phyloP scores from a whole-genome alignment of 92 coral and sea anemone genomes.

The Muricea muricata region DNA sequence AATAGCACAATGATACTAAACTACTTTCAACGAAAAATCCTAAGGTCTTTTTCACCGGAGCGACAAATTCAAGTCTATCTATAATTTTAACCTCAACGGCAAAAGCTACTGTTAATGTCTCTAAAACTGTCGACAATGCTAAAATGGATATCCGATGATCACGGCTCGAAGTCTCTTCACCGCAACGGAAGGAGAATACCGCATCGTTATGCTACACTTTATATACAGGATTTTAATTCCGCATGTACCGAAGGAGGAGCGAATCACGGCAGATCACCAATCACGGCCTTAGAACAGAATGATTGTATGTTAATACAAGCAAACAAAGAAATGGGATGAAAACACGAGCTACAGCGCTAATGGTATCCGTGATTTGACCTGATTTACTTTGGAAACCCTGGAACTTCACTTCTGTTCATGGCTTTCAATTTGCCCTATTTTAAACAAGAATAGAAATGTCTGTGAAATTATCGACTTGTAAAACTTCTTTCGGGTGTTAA shows the following conservation, averaged over 20 bases:
- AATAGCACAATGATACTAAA: not conserved
- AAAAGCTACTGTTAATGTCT: not conserved
- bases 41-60: no score
- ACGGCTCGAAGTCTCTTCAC: constrained; percentile 17
- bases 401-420: no score
- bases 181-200: constrained; percentile 12
- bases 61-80: no score
- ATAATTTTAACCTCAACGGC: no score
- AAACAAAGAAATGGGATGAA: not conserved
- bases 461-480: no score
- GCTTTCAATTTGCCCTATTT: no score
- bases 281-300: constrained; percentile 86
- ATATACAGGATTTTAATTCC: constrained; percentile 12
- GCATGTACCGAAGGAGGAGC: constrained; percentile 16
- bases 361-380: no score
- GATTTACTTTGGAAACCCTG: no score
- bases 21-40: no score
- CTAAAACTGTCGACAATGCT: not conserved
- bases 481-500: no score
- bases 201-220: not conserved
- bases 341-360: no score
- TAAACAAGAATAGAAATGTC: no score
- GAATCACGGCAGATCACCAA: constrained; percentile 67
- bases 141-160: not conserved
- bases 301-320: constrained; percentile 18